These are phyloP conservation scores for Cuculus canorus DNA, from an alignment of 2,797 vertebrate genomes.

Conservation along the genomic window DNA sequence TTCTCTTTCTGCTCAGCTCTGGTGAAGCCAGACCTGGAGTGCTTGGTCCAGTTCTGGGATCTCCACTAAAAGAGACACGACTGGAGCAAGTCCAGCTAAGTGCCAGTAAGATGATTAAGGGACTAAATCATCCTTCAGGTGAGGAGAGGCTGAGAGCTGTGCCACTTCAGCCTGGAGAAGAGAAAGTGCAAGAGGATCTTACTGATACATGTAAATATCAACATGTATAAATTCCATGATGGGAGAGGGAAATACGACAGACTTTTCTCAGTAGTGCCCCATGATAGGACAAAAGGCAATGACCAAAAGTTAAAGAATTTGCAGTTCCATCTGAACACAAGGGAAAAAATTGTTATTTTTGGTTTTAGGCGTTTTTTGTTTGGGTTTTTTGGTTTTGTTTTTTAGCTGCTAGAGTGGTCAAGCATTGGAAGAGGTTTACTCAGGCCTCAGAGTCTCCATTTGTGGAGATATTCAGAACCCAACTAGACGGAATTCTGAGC, in stretches of 20 bases:
- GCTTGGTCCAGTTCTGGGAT: neutral
- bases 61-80: neutral
- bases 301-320: neutral
- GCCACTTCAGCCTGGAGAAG: neutral
- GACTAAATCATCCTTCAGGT: neutral
- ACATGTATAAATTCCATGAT: neutral
- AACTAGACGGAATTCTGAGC: neutral
- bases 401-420: neutral
- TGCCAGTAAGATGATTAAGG: neutral
- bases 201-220: neutral
- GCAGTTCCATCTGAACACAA: neutral
- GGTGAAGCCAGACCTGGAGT: neutral
- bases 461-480: neutral
- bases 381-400: too few species aligned
- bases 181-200: neutral
- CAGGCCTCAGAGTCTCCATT: neutral
- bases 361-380: too few species aligned
- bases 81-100: neutral
- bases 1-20: neutral
- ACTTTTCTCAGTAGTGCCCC: neutral
- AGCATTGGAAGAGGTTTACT: neutral
- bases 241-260: neutral
- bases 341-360: accelerated
- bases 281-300: neutral
- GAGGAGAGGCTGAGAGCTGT: neutral